Evolutionary conservation across 2,113 vertebrate species (phyloP).

Genomic region (Aramus guarauna): DNA sequence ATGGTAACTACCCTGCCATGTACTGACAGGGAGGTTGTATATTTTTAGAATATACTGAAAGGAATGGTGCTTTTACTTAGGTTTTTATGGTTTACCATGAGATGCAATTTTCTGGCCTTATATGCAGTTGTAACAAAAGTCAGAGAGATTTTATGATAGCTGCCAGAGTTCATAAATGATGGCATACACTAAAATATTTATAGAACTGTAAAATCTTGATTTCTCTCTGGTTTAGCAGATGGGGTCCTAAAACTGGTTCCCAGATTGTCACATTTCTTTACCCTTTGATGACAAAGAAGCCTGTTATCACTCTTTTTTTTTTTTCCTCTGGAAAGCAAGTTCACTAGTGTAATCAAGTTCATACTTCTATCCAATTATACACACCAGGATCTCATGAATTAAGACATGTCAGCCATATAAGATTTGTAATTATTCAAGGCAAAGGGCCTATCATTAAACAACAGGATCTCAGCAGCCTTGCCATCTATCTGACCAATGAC

Average conservation of each 20-base stretch:
- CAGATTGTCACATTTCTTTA: constrained; percentile 83
- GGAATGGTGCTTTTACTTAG: constrained; percentile 86
- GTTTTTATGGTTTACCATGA: constrained; percentile 88
- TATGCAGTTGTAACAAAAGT: constrained; percentile 89
- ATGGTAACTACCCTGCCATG: constrained; percentile 77
- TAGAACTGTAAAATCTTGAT: constrained; percentile 90
- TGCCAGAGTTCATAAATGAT: constrained; percentile 90
- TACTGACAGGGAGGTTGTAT: constrained; percentile 80
- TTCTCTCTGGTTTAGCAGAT: constrained; percentile 86
- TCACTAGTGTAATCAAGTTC: constrained; percentile 72
- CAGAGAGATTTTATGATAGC: constrained; percentile 87
- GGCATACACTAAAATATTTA: constrained; percentile 90
- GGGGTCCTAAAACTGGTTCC: constrained; percentile 81
- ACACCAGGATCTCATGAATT: constrained; percentile 49
- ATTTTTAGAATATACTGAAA: constrained; percentile 88
- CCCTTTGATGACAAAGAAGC: constrained; percentile 78
- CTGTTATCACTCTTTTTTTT: constrained; percentile 64
- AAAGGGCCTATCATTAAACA: not conserved
- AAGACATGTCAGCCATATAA: constrained; percentile 33
- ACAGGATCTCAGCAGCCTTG: not conserved
- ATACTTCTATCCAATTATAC: constrained; percentile 65
- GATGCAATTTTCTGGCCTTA: constrained; percentile 88
- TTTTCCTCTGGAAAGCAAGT: constrained; percentile 63
- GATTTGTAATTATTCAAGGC: constrained; percentile 47
- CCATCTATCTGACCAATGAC: not conserved